Base-by-base conservation (phyloP, 2,797 vertebrate genomes). In the Urophycis tenuis region DNA sequence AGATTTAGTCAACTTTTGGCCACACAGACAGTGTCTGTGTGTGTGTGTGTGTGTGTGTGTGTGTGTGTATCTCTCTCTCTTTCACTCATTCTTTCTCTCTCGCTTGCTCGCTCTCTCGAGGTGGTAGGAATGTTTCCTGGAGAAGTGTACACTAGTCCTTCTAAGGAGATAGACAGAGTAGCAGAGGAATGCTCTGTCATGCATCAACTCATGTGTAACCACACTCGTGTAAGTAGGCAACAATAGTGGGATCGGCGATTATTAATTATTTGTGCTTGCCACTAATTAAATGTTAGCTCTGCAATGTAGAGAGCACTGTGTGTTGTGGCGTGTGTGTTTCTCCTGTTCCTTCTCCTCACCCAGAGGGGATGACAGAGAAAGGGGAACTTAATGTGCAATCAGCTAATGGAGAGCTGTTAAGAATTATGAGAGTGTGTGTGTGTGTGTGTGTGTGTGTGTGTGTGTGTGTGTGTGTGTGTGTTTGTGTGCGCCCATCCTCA, bases 91-190 rank as follows among this genome's bases (percentile, higher is more conserved):
- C 19, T n/a, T 22, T n/a, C 45, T 53, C 3, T 17, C 49, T 9
- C 49, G 19, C 19, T 19, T 19, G 4, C 53, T n/a, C 60, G 45
- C 70, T 78, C 71, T 77, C 32, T 17, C 45, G 19, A 14, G 75
- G 53, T 77, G 19, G 72, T 32, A 73, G 25, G 30, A 67, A 33
- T 7, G 74, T 35, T 90, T 87, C 88, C 88, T 80, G 5, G 73
- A 83, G 87, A 84, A 78, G 82, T 69, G 75, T 36, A 77, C 83
- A 87, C 86, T 90, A 81, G 81, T 91, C 90, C 91, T 89, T 92
- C 85, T 90, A 92, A 90, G 91, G 91, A 91, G 79, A 88, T 90
- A 79, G 81, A 80, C n/a, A n/a, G n/a, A n/a, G n/a, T n/a, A n/a
- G n/a, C n/a, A n/a, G n/a, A n/a, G n/a, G n/a, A n/a, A n/a, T n/a